Conservation (phyloP, 1,140 invertebrate species). For the Drosophila pseudoananassae region DNA sequence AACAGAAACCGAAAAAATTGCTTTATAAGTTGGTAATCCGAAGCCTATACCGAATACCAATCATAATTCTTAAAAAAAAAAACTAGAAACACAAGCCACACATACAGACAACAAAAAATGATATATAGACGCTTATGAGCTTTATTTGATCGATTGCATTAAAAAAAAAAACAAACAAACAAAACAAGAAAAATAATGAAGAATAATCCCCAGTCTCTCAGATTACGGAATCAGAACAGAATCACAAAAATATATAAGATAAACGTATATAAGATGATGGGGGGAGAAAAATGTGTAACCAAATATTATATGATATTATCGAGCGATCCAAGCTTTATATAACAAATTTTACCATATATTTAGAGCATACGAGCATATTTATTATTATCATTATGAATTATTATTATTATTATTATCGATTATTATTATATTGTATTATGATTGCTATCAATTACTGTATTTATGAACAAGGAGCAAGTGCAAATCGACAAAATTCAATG, state of each 20-base stretch:
- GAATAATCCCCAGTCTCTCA: not conserved
- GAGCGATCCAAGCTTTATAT: slow-evolving; percentile 79
- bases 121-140: slow-evolving; percentile 82
- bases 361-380: slow-evolving; percentile 59
- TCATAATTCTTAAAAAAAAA: slow-evolving; percentile 45
- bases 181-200: slow-evolving; percentile 4
- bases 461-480: slow-evolving; percentile 33
- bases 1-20: slow-evolving; percentile 31
- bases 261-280: too few relatives aligned
- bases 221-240: slow-evolving; percentile 7
- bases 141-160: slow-evolving; percentile 80
- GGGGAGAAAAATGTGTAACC: slow-evolving; percentile 69
- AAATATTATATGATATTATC: slow-evolving; percentile 81
- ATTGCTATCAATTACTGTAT: slow-evolving; percentile 32
- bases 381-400: slow-evolving; percentile 50
- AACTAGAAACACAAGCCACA: slow-evolving; percentile 22
- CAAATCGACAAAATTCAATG: slow-evolving; percentile 5
- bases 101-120: slow-evolving; percentile 41
- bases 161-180: not conserved
- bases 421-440: slow-evolving; percentile 41
- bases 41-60: slow-evolving; percentile 51
- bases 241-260: slow-evolving; percentile 47
- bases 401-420: slow-evolving; percentile 55
- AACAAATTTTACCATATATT: slow-evolving; percentile 65
- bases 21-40: slow-evolving; percentile 57